phyloP scores from a whole-genome alignment of 2,113 vertebrate genomes.

The Gracilinanus agilis region DNA sequence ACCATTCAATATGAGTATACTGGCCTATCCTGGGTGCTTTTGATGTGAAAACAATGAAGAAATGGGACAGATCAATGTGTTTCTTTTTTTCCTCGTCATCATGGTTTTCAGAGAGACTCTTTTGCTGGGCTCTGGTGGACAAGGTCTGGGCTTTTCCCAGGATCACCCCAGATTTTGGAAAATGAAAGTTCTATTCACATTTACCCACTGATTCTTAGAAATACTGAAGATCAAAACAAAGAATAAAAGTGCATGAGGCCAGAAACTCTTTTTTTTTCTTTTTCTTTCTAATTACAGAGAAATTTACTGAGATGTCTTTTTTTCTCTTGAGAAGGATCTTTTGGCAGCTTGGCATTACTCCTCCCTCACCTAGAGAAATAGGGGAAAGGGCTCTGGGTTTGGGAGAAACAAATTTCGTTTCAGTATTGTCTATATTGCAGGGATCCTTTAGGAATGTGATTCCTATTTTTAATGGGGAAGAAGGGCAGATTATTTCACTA shows the following conservation, averaged over 20 bases:
- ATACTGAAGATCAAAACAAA: constrained; percentile 73
- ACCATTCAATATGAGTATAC: constrained; percentile 71
- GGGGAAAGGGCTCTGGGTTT: constrained; percentile 55
- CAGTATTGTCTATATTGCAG: constrained; percentile 69
- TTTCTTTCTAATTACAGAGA: constrained; percentile 73
- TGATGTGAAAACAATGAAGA: constrained; percentile 59
- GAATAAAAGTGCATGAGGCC: constrained; percentile 72
- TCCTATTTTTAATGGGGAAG: constrained; percentile 67
- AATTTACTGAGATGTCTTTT: constrained; percentile 60
- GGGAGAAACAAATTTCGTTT: constrained; percentile 59
- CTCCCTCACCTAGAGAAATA: constrained; percentile 63
- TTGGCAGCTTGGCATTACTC: constrained; percentile 77
- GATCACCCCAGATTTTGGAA: constrained; percentile 62
- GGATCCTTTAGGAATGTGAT: constrained; percentile 66
- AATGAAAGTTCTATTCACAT: constrained; percentile 74
- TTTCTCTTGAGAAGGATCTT: constrained; percentile 72
- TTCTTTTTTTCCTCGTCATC: constrained; percentile 70
- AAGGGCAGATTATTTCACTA: constrained; percentile 77
- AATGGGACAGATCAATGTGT: constrained; percentile 46
- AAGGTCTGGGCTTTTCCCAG: constrained; percentile 65
- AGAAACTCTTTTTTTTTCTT: constrained; percentile 75
- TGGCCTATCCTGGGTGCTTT: constrained; percentile 73
- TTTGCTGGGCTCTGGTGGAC: constrained; percentile 57
- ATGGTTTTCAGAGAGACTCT: constrained; percentile 61
- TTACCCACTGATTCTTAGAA: constrained; percentile 64